Base-by-base conservation (phyloP, 2,888 invertebrate species). In the Volucella bombylans region DNA sequence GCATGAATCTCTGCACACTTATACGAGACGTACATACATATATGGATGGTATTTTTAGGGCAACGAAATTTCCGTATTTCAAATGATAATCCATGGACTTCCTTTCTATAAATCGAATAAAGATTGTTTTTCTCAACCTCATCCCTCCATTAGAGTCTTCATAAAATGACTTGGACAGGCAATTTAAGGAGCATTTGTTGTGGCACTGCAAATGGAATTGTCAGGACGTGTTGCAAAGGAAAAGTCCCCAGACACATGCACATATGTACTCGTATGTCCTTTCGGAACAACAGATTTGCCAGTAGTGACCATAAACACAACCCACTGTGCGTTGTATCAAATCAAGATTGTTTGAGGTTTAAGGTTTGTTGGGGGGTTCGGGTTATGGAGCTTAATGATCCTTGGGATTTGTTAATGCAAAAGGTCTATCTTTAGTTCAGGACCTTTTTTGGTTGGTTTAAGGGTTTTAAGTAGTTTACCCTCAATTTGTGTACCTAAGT, bases 361-460 rank as follows among this genome's bases (percentile, higher is more conserved):
- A 14, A n/a, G n/a, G 0, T 45, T 0, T 15, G 15, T 15, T n/a
- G 18, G 39, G 43, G n/a, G 6, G 38, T 41, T 31, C 11, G 55
- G 31, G 55, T 50, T 54, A 39, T 38, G 61, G 52, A 49, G 39
- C 39, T 62, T 64, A 69, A 69, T 57, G 49, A 43, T 78, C 62
- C 55, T 10, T 55, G 55, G 69, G 69, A 55, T 69, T 69, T 64
- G 55, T n/a, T 15, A 31, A 69, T 62, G 77, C 77, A 77, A 76
- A 62, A 10, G 52, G 62, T 64, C 47, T 45, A 12, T 31, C 31
- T 4, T 31, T 31, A 9, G 15, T 38, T 45, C 12, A 43, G 55
- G 50, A 50, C 52, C n/a, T 15, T 43, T 69, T 31, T 31, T 31
- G 31, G 31, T 64, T 54, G 49, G 47, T 64, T 45, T 43, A 41